phyloP scores from a whole-genome alignment of 2,888 invertebrate genomes.

The Pyrrhosoma nymphula region DNA sequence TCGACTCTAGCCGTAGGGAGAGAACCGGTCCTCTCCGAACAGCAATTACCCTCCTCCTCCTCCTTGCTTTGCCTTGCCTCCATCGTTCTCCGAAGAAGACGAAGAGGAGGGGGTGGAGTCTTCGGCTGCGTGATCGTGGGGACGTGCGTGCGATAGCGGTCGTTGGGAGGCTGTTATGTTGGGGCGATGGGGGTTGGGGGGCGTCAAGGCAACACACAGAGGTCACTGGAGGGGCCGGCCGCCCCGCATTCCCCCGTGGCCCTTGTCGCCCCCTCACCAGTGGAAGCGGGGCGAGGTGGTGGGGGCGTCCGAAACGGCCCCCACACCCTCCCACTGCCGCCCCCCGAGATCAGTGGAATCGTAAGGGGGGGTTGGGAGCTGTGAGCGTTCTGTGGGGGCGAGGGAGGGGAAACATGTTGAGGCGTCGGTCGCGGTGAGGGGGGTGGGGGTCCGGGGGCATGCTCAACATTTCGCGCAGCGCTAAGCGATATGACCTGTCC shows the following conservation, averaged over 20 bases:
- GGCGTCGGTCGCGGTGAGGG: background rate
- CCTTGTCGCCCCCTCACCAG: background rate
- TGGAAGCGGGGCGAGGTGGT: background rate
- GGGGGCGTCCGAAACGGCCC: background rate
- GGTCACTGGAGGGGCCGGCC: background rate
- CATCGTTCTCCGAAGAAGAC: no score
- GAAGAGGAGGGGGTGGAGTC: background rate
- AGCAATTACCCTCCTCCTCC: conserved; percentile 43
- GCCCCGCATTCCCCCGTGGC: background rate
- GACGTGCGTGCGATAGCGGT: conserved; percentile 52
- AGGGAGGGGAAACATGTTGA: background rate
- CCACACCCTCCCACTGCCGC: no score
- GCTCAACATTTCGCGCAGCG: no score
- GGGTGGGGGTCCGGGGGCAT: background rate
- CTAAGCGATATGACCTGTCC: no score
- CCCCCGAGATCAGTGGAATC: no score
- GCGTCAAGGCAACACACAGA: background rate
- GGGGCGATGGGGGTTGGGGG: background rate
- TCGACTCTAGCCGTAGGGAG: background rate
- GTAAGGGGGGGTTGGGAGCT: no score
- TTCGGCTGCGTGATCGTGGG: conserved; percentile 52
- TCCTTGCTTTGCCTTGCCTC: background rate
- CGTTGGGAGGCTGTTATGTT: background rate
- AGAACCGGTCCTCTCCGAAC: conserved; percentile 40
- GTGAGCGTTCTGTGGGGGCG: background rate